Evolutionary conservation across 2,797 vertebrate genomes (phyloP), one percentile per base, ranked within the genome.

Genomic region (Chelmon rostratus): DNA sequence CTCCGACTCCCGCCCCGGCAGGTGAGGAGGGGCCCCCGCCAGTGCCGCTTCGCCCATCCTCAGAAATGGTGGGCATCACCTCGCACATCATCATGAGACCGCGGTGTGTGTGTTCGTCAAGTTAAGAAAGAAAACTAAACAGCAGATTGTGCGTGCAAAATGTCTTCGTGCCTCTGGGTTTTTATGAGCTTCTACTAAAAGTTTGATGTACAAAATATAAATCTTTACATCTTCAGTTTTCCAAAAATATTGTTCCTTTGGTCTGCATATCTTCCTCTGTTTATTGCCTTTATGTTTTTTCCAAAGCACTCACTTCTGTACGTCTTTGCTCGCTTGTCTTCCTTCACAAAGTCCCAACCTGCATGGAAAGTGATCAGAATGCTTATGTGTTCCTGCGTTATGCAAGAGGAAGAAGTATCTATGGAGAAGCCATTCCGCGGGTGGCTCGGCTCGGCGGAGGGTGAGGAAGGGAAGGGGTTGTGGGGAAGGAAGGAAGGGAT

Each of bases 1-100:
- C 88, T 37, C 92, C 91, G 0, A 88, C 89, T 38, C 92, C 94
- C 0, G 89, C 8, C 52, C 91, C 91, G 0, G 91, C 91, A 6
- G 93, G 94, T 44, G 94, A 93, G 52, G 92, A 76, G 9, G 91
- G 82, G 3, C 94, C 94, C 38, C 94, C 94, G 0, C 91, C 82
- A 2, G 86, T 83, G 33, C 92, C 96, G 9, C 96, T 95, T 69
- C 97, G 96, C 83, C 96, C 96, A 92, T 97, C 97, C 95, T 97
- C 97, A 28, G 96, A 97, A 93, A 98, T 97, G 95, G 97, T 97
- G 97, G 97, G 97, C 96, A 98, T 97, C 93, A 98, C 97, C 90
- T 98, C 97, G 81, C 97, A 98, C 97, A 97, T 98, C 97, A 97
- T 97, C 95, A 94, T 96, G 96, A 89, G 92, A 91, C 73, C 73